phyloP scores from a whole-genome alignment of 2,113 vertebrate genomes.

The Paracanthobrama guichenoti region DNA sequence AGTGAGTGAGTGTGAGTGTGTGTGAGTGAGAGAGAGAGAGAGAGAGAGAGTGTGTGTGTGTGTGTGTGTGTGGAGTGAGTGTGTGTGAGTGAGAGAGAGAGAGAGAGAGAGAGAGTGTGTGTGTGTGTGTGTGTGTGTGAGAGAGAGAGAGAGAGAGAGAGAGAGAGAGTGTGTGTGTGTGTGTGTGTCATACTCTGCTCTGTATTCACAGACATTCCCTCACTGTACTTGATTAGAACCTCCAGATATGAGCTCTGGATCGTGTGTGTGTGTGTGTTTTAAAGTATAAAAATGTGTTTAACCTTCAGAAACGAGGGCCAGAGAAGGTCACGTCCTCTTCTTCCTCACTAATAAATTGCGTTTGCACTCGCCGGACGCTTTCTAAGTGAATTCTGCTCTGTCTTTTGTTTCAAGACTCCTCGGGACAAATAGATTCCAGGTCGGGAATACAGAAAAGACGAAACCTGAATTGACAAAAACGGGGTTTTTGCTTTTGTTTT shows the following conservation, averaged over 20 bases:
- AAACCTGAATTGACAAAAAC: background rate
- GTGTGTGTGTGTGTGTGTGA: background rate
- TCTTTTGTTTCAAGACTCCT: background rate
- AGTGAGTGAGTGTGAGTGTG: no score
- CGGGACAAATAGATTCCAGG: background rate
- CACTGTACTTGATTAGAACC: background rate
- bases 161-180: background rate
- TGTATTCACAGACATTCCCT: background rate
- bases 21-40: no score
- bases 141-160: no score
- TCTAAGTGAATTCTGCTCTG: background rate
- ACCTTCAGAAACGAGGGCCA: constrained; percentile 50
- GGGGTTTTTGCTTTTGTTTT: background rate
- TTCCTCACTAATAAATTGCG: constrained; percentile 49
- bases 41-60: background rate
- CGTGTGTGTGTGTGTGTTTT: constrained; percentile 34
- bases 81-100: no score
- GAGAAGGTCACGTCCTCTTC: background rate
- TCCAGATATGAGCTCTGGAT: background rate
- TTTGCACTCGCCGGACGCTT: constrained; percentile 49
- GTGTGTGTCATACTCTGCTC: background rate
- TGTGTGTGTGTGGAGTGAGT: background rate
- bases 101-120: no score
- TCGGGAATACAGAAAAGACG: background rate
- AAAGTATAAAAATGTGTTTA: constrained; percentile 53